Evolutionary conservation across 2,113 vertebrate genomes (phyloP).

Genomic region (Hypanus sabinus): DNA sequence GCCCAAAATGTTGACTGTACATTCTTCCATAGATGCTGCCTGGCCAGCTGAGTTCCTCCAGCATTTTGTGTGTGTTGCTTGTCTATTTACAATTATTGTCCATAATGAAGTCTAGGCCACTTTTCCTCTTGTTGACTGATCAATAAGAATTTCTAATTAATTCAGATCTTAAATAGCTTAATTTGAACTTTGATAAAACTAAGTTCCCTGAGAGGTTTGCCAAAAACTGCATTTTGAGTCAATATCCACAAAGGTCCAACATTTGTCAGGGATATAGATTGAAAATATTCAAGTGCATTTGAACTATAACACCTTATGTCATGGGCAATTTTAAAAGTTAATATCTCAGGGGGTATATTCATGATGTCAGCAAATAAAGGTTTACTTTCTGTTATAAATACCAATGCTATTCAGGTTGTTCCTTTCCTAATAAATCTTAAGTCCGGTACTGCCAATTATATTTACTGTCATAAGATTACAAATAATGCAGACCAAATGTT

Average conservation of each 20-base stretch:
- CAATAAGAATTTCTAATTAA: background rate
- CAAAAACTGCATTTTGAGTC: background rate
- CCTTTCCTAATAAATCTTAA: slow-evolving; percentile 2
- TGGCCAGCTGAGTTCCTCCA: too few relatives aligned
- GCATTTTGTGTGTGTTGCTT: too few relatives aligned
- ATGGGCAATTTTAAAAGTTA: background rate
- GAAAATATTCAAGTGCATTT: background rate
- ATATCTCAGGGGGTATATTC: too few relatives aligned
- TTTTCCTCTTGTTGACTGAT: background rate
- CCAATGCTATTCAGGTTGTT: background rate
- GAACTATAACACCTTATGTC: too few relatives aligned
- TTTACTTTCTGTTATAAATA: background rate
- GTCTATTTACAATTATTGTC: background rate
- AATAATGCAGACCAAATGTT: background rate
- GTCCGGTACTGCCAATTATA: background rate
- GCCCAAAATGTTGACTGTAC: too few relatives aligned
- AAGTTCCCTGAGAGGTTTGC: background rate
- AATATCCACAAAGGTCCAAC: background rate
- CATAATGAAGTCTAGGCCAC: background rate
- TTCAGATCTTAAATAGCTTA: background rate
- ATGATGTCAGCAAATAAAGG: background rate
- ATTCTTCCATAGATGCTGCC: too few relatives aligned
- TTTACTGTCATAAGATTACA: slow-evolving; percentile 27
- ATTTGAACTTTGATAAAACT: background rate
- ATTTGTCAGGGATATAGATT: background rate